These are phyloP conservation scores for Mormoops blainvillei DNA, from an alignment of 2,113 vertebrate species.

Conservation along the genomic window DNA sequence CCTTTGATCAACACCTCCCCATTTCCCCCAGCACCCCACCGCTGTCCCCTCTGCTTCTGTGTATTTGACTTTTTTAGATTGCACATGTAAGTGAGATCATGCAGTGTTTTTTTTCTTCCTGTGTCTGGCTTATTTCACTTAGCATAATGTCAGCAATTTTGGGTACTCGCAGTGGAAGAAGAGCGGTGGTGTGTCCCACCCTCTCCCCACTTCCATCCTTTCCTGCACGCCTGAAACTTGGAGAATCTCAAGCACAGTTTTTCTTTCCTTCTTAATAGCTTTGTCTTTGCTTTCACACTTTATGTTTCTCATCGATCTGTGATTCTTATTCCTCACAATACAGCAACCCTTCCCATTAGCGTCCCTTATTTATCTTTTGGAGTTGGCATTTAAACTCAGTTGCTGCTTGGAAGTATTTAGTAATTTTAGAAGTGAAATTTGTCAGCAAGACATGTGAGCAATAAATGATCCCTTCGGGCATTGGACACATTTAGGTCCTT, in stretches of 20 bases:
- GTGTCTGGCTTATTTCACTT: neutral
- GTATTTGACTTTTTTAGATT: neutral
- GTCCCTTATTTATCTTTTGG: neutral
- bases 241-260: neutral
- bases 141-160: neutral
- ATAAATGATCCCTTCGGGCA: neutral
- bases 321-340: neutral
- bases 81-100: neutral
- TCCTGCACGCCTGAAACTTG: neutral
- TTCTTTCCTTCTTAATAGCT: neutral
- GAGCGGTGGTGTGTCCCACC: accelerated
- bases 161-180: neutral
- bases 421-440: slow-evolving; percentile 44
- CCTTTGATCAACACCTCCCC: neutral
- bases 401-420: neutral
- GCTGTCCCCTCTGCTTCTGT: no score
- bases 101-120: neutral
- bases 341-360: neutral
- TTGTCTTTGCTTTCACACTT: neutral
- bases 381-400: neutral
- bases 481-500: neutral
- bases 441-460: neutral
- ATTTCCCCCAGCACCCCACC: neutral
- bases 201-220: neutral
- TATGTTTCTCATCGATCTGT: neutral